phyloP scores from a whole-genome alignment of 1,140 invertebrate genomes.

The Apolygus lucorum region DNA sequence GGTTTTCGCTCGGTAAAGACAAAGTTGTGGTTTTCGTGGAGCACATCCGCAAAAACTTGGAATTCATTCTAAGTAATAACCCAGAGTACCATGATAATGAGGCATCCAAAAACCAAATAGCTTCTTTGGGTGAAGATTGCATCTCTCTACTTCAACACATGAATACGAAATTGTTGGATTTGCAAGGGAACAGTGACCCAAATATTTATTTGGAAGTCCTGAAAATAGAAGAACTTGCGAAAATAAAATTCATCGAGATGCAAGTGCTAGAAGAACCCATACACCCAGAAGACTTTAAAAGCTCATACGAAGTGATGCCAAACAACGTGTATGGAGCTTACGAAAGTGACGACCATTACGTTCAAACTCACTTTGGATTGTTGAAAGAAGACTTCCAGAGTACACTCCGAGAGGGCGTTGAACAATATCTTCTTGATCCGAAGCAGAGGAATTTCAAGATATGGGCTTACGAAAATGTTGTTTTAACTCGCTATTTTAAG shows the following conservation, averaged over 20 bases:
- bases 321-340: slow-evolving; percentile 32
- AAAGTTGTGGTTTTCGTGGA: neutral
- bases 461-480: slow-evolving; percentile 20
- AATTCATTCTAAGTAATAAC: neutral
- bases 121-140: neutral
- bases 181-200: neutral
- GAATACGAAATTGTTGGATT: neutral
- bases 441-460: slow-evolving; percentile 34
- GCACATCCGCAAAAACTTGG: neutral
- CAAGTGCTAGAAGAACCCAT: neutral
- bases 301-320: neutral
- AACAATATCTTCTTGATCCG: neutral
- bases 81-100: neutral
- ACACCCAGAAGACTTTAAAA: neutral
- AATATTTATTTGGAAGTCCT: neutral
- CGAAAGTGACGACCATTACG: slow-evolving; percentile 41
- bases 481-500: neutral
- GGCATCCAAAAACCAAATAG: neutral
- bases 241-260: neutral
- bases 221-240: neutral
- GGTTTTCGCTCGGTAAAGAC: neutral
- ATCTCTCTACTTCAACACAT: no score
- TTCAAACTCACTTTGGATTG: slow-evolving; percentile 45
- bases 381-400: slow-evolving; percentile 44
- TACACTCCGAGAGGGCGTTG: slow-evolving; percentile 41